These are phyloP conservation scores for Cotesia glomerata DNA, from an alignment of 1,140 invertebrate genomes.

Conservation along the genomic window DNA sequence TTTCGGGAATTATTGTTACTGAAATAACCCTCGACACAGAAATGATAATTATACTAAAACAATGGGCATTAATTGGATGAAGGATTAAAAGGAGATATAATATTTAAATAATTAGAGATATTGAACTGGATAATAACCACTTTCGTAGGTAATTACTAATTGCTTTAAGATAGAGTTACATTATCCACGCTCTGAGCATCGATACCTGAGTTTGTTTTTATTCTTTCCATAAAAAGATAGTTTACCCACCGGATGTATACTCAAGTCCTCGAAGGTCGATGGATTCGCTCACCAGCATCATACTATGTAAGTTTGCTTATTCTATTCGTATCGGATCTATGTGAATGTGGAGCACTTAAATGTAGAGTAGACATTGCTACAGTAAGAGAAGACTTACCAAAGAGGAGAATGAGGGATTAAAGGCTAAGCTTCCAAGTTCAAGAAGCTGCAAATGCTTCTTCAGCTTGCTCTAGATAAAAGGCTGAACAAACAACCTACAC, in stretches of 20 bases:
- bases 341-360: no score
- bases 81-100: no score
- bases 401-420: not conserved
- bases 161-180: not conserved
- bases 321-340: no score
- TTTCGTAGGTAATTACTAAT: not conserved
- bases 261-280: not conserved
- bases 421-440: not conserved
- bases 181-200: not conserved
- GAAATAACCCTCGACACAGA: no score
- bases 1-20: no score
- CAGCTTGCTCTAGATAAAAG: not conserved
- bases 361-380: not conserved
- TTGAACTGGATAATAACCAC: not conserved
- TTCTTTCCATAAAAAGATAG: not conserved
- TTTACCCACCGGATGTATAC: not conserved
- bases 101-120: not conserved
- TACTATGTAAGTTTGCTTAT: not conserved
- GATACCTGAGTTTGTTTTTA: not conserved
- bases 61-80: no score
- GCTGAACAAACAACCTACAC: not conserved
- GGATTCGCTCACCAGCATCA: not conserved
- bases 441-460: conserved; percentile 5
- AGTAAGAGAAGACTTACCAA: not conserved
- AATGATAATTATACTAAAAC: no score